Evolutionary conservation across 2,113 vertebrate genomes (phyloP).

Genomic region (Apeltes quadracus): DNA sequence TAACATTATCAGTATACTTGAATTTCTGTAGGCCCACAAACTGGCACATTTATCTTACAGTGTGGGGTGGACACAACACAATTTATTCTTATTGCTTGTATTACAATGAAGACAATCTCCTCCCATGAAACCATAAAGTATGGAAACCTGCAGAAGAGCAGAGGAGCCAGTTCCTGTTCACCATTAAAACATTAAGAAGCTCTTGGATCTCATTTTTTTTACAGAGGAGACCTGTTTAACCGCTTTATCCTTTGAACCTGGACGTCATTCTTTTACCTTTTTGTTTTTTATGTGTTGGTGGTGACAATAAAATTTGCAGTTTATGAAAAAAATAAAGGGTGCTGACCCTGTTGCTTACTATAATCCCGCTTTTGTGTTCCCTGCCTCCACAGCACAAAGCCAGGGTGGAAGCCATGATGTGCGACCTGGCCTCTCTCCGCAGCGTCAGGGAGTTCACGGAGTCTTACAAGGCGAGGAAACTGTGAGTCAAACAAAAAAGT

Average conservation of each 20-base stretch:
- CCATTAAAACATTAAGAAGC: background rate
- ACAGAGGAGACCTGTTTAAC: background rate
- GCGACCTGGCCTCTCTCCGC: constrained; percentile 90
- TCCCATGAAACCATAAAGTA: background rate
- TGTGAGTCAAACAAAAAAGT: constrained; percentile 84
- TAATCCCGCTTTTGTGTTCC: constrained; percentile 30
- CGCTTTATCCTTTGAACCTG: background rate
- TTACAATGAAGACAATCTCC: background rate
- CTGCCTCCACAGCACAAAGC: constrained; percentile 89
- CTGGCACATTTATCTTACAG: background rate
- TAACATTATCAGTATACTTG: background rate
- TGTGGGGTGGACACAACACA: background rate
- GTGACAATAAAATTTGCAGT: background rate
- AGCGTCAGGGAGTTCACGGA: constrained; percentile 91
- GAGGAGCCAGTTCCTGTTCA: background rate
- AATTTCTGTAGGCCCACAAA: background rate
- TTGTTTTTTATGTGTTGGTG: background rate
- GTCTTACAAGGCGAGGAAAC: constrained; percentile 90
- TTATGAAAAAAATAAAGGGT: background rate
- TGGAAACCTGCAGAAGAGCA: background rate
- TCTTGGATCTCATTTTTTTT: background rate
- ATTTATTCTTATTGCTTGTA: background rate
- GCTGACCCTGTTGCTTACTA: constrained; percentile 1
- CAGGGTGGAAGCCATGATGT: constrained; percentile 92
- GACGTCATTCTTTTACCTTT: background rate